These are phyloP conservation scores for Nipponacmea schrenckii DNA, from an alignment of 2,888 invertebrate genomes.

Conservation along the genomic window DNA sequence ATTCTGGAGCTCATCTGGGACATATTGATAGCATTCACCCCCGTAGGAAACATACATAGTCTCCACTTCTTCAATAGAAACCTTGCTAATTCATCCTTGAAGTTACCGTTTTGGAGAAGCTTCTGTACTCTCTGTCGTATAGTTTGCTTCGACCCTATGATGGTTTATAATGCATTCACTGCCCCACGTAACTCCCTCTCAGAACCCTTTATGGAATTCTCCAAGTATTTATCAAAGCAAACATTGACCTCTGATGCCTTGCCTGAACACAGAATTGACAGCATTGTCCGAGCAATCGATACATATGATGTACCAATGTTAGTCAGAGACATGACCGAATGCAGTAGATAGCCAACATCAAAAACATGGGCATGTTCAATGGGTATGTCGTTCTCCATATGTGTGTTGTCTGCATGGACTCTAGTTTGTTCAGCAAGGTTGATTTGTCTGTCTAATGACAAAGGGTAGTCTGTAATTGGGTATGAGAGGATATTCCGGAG, in stretches of 20 bases:
- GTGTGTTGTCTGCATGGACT: not conserved
- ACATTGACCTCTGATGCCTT: not conserved
- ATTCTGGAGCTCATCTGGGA: not conserved
- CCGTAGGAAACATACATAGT: not conserved
- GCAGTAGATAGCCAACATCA: not conserved
- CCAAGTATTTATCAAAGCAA: not conserved
- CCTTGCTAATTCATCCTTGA: constrained; percentile 13
- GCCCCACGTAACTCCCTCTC: not conserved
- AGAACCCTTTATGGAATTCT: not conserved
- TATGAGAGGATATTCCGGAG: not conserved
- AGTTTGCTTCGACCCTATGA: constrained; percentile 10
- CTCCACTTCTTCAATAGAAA: constrained; percentile 17
- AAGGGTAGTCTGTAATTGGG: not conserved
- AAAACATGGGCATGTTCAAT: not conserved
- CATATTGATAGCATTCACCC: not conserved
- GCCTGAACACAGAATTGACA: not conserved
- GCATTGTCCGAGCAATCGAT: not conserved
- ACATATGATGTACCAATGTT: not conserved
- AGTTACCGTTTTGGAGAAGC: constrained; percentile 13
- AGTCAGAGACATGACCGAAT: not conserved
- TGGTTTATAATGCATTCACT: not conserved
- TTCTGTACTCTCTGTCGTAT: constrained; percentile 5
- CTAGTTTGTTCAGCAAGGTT: not conserved
- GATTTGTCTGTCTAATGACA: not conserved
- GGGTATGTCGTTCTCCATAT: not conserved